These are phyloP conservation scores for Leptodactylus fallax DNA, from an alignment of 2,797 vertebrate species.

Conservation along the genomic window DNA sequence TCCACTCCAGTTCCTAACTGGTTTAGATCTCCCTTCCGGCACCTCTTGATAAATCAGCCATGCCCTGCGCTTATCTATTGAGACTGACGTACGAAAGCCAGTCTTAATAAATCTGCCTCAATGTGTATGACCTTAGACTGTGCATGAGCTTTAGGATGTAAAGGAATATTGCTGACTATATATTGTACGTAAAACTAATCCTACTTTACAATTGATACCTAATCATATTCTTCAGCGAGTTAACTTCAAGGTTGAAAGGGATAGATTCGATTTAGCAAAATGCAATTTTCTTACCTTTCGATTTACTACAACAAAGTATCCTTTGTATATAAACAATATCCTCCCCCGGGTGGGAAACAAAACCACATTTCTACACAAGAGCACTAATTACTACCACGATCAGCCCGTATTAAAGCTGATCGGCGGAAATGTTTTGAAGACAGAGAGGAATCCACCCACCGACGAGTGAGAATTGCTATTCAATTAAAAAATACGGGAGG, in stretches of 20 bases:
- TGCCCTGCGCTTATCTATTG: too few species aligned
- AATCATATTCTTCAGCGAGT: neutral
- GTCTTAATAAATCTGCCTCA: too few species aligned
- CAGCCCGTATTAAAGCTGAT: conserved; percentile 53
- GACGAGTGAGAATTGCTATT: conserved; percentile 49
- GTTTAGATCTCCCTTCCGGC: too few species aligned
- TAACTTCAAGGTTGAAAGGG: neutral
- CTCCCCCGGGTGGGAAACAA: conserved; percentile 41
- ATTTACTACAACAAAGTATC: conserved; percentile 56
- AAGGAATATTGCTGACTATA: neutral
- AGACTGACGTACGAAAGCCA: too few species aligned
- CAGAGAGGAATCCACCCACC: conserved; percentile 51
- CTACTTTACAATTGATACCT: neutral
- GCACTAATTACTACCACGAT: conserved; percentile 59
- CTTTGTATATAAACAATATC: conserved; percentile 55
- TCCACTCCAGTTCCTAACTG: too few species aligned
- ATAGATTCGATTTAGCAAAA: conserved; percentile 10
- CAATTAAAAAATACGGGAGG: conserved; percentile 63
- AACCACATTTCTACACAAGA: conserved; percentile 62
- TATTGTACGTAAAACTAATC: neutral
- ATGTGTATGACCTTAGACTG: too few species aligned
- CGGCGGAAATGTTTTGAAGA: conserved; percentile 46
- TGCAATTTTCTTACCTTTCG: conserved; percentile 34
- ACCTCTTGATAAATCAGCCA: too few species aligned
- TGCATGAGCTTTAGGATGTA: too few species aligned